Evolutionary conservation across 2,888 invertebrate species (phyloP), one percentile per base, ranked within the genome.

Genomic region (Taenaris catops): DNA sequence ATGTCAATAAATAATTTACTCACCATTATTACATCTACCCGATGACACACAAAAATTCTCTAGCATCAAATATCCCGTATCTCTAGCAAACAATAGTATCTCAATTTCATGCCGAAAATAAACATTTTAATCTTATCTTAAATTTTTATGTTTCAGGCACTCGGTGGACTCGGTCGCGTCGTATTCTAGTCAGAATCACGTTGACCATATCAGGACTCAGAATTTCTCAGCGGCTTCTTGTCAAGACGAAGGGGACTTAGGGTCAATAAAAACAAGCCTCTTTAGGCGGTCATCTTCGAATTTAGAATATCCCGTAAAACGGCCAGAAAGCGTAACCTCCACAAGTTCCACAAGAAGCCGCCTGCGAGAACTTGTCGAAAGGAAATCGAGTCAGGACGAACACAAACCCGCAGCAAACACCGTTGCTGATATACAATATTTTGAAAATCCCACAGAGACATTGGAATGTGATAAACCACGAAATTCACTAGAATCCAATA

Each of bases 81-180:
- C n/a, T 11, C 18, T 4, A 18, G 28, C 23, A 38, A 38, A 38
- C 28, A 33, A 8, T 12, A 19, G n/a, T 34, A 28, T 34, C 32
- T 23, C 12, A 7, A 12, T 6, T 5, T 17, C 11, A 16, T 9
- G 11, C 17, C 19, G 1, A 11, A 11, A 14, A 5, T 38, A 68
- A 32, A 33, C 11, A 18, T 55, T 60, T 54, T 72, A 71, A 78
- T 74, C 75, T 79, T 71, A 79, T 76, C 74, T 67, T 35, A 41
- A 44, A 44, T 65, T 76, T 74, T 68, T 73, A 41, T 49, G 53
- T 87, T 87, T 50, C 84, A 87, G 87, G 63, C 87, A 87, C 78
- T 87, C 87, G 70, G 87, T 87, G 76, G 87, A 87, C 81, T 87
- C 87, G 83, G 88, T 86, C 79, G 83, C 87, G 80, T 87, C 87